Evolutionary conservation across 2,113 vertebrate species (phyloP), one percentile per base, ranked within the genome.

Genomic region (Amblyornis subalaris): DNA sequence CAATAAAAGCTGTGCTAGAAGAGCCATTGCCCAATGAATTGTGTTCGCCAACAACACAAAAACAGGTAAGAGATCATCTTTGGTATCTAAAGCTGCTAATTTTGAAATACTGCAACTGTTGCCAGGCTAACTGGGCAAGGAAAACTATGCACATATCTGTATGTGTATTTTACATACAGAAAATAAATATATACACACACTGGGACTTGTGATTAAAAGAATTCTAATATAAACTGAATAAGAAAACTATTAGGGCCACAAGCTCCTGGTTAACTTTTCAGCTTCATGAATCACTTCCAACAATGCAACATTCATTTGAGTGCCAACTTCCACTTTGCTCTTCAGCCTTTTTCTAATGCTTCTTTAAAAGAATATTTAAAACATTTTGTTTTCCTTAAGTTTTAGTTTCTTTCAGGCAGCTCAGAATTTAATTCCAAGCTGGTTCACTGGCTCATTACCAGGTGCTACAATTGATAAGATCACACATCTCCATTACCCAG

Each of bases 401-500:
- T 75, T 72, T 25, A 15, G 28, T 10, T 86, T 64, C 57, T 72
- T 72, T 47, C 85, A 57, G 44, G 40, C 83, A 94, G 48, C 35
- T 62, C 83, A 51, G 72, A 60, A 90, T 71, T 74, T 72, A 45
- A 85, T 42, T 80, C 69, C 72, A 73, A 2, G 4, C 44, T 28
- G 62, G 38, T 47, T 94, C 53, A 7, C 38, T 35, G 50, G 77
- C 44, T 95, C 81, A 36, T 79, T 54, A 55, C 65, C 12, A 87
- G 84, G 80, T 75, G 66, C 80, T 80, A 38, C 88, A 51, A n/a
- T 1, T 62, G 88, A 91, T 96, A 96, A 95, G 51, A 92, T 96
- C 92, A 38, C 12, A 75, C 29, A 42, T 93, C 71, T 83, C 89
- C 91, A 95, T 81, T 67, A 87, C 73, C 65, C 54, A 61, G 77